Conservation (phyloP, 2,797 vertebrate genomes). For the Pogoniulus pusillus region DNA sequence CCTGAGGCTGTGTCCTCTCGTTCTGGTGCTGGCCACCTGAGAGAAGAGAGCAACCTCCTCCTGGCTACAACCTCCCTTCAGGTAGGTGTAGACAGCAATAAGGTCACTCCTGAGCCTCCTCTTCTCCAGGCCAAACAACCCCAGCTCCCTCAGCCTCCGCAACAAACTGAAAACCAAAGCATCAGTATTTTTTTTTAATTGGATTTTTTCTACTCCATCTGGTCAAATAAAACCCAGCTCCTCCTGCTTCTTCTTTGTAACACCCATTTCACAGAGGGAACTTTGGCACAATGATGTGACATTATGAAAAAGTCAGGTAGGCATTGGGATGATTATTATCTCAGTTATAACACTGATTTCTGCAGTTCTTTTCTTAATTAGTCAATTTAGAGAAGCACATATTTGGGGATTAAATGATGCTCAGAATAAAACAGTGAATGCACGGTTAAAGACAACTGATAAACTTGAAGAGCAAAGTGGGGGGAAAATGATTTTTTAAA, state of each 20-base stretch:
- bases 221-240: not conserved
- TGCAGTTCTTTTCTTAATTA: not conserved
- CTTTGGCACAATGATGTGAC: not conserved
- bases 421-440: not conserved
- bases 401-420: not conserved
- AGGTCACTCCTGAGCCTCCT: no score
- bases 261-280: not conserved
- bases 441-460: not conserved
- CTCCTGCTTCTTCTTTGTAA: not conserved
- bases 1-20: no score
- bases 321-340: not conserved
- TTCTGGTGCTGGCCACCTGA: no score
- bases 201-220: not conserved
- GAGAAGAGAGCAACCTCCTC: no score
- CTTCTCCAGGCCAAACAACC: no score
- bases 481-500: not conserved
- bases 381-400: not conserved
- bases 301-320: not conserved
- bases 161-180: slow-evolving; percentile 4
- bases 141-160: no score
- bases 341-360: not conserved
- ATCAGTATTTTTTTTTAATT: not conserved
- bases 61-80: no score
- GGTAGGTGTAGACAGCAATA: no score
- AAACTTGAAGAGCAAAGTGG: not conserved